Evolutionary conservation across 2,797 vertebrate species (phyloP), one percentile per base, ranked within the genome.

Genomic region (Manis pentadactyla): DNA sequence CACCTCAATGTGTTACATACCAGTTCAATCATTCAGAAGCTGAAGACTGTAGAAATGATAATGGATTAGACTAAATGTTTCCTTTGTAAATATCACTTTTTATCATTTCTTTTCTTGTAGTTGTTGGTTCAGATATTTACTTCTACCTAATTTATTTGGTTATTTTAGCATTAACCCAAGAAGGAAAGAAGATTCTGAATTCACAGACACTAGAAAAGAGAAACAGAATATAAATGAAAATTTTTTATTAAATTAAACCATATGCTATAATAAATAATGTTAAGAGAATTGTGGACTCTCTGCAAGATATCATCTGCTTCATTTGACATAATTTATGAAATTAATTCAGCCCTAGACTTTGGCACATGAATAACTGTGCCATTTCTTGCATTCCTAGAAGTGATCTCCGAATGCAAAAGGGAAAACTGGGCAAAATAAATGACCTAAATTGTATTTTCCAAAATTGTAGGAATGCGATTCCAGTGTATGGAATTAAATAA

Each of bases 271-370:
- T 85, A 88, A 87, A 17, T 71, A 14, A 74, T 51, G 10, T 83
- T 79, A 92, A 93, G 73, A 42, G 11, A 81, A 39, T 92, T 93
- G 57, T 64, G 10, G 8, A 49, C 8, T 87, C 23, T 71, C 46
- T 85, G 37, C 25, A 87, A 87, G 27, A 79, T 39, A 82, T 92
- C 53, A 79, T 61, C 49, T 96, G 13, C 39, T 89, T 91, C 37
- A 66, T 73, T 83, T 87, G 75, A 75, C 27, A 51, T 29, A 69
- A 53, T 68, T 94, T 94, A 86, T 69, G 21, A 89, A 91, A 79
- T 78, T 86, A 83, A 83, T 82, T 90, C 18, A 93, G 49, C 51
- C 27, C 12, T 91, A 21, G 31, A 82, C 46, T 3, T 84, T 93
- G 63, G 6, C n/a, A 73, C 3, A 31, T 86, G 29, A 89, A 84